Base-by-base conservation (phyloP, 2,797 vertebrate species). In the Paedocypris micromegethes region DNA sequence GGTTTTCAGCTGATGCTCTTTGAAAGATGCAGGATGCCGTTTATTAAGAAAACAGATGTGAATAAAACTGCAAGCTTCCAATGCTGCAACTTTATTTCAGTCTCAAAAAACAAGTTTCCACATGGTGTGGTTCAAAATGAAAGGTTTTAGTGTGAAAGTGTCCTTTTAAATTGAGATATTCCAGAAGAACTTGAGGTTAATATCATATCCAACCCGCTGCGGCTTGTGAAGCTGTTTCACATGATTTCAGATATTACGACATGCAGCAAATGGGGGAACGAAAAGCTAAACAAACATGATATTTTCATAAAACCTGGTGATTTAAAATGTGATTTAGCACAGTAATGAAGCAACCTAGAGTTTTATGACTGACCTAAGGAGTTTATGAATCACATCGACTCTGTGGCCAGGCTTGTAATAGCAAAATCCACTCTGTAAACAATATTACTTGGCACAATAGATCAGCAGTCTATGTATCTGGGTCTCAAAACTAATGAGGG, bases 381-480 rank as follows among this genome's bases (percentile, higher is more conserved):
- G 44, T 76, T 68, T 66, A 74, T 73, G 65, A 76, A 72, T 69
- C 55, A 69, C 50, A 45, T 69, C 45, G 62, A 54, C 52, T 45
- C 57, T 41, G 38, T 62, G 44, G 76, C 70, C 67, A 75, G 49
- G 2, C 44, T 51, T 58, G 49, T 64, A 58, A 59, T 46, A 56
- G 38, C 58, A 55, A 43, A 38, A 64, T 51, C 59, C 2, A 2
- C 56, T 68, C 52, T 62, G 58, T 68, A 59, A 67, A 66, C 62
- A 50, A 47, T 9, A 54, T 68, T 44, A 68, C 64, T 72, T 71
- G 73, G 62, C 43, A 49, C 52, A 47, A 37, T 69, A 45, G 39
- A 69, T 49, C 23, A 23, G 23, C 23, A 23, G 23, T 48, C 38
- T 68, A 23, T 7, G 58, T 55, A 59, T 69, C 67, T 49, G 52